Percentiles rank a stretch among this genome's conserved stretches.
phyloP scores from a whole-genome alignment of 2,888 invertebrate species.

The Hirudinaria manillensis region DNA sequence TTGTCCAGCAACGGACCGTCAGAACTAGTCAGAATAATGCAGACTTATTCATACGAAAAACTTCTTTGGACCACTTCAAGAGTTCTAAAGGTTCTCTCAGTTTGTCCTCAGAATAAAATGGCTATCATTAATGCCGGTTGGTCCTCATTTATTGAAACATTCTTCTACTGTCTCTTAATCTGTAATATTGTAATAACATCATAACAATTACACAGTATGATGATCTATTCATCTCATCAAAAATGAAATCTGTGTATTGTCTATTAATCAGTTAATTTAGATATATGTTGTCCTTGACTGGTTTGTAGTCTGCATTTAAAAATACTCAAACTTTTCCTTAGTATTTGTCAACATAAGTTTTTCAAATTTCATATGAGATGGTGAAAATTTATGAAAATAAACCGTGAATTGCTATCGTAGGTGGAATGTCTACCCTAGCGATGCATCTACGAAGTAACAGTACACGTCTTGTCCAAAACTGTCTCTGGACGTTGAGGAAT shows the following conservation, averaged over 20 bases:
- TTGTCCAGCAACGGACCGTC: slow-evolving; percentile 88
- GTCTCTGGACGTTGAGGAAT: slow-evolving; percentile 93
- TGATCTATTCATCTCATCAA: no score
- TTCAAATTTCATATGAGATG: background rate
- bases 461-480: slow-evolving; percentile 89
- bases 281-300: slow-evolving; percentile 32
- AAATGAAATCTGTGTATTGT: no score
- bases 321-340: no score
- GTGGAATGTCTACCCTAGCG: slow-evolving; percentile 93
- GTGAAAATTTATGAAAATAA: background rate
- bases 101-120: slow-evolving; percentile 96
- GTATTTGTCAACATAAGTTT: no score
- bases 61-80: slow-evolving; percentile 95
- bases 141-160: background rate
- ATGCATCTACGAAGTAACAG: slow-evolving; percentile 91
- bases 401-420: slow-evolving; percentile 41
- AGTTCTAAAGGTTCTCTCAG: slow-evolving; percentile 92
- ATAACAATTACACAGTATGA: no score
- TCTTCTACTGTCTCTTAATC: no score
- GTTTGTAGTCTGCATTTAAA: no score
- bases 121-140: slow-evolving; percentile 87
- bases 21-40: slow-evolving; percentile 92
- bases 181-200: no score
- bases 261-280: no score
- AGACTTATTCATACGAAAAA: slow-evolving; percentile 95